phyloP scores from a whole-genome alignment of 2,797 vertebrate species.

The Gadopsis marmoratus region DNA sequence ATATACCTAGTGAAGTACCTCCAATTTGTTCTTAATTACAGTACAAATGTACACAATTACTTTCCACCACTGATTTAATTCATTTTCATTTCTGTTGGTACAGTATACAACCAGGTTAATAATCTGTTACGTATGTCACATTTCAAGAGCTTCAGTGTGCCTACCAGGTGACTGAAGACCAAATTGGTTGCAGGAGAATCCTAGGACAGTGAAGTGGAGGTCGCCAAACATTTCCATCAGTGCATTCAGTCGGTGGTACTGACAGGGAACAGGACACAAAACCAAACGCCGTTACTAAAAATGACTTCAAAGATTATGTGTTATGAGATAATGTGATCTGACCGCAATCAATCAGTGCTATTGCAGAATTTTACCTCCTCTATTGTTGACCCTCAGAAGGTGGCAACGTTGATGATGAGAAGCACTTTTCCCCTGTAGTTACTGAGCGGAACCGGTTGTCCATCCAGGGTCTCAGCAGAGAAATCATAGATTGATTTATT shows the following conservation, averaged over 20 bases:
- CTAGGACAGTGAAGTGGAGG: conserved; percentile 83
- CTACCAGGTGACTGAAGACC: conserved; percentile 88
- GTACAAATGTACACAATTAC: background rate
- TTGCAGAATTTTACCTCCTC: conserved; percentile 82
- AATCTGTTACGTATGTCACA: background rate
- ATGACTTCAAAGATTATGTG: background rate
- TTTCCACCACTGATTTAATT: too few species aligned
- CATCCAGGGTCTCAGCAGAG: conserved; percentile 82
- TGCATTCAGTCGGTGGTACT: conserved; percentile 89
- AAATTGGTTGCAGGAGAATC: conserved; percentile 88
- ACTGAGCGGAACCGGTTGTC: conserved; percentile 76
- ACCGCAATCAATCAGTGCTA: conserved; percentile 26
- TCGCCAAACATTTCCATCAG: conserved; percentile 86
- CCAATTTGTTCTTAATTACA: background rate
- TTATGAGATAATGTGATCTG: conserved; percentile 23
- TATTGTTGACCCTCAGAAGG: conserved; percentile 88
- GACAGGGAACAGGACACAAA: conserved; percentile 38
- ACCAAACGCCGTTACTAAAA: conserved; percentile 43
- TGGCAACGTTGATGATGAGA: conserved; percentile 86
- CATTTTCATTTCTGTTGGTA: background rate
- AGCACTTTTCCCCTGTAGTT: conserved; percentile 83
- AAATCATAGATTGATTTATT: conserved; percentile 84
- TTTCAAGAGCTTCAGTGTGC: conserved; percentile 27
- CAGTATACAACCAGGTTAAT: background rate
- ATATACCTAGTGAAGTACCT: background rate